Percentiles rank a stretch among this genome's conserved stretches.
Conservation (phyloP, 2,888 invertebrate genomes). For the Phaonia tiefii region DNA sequence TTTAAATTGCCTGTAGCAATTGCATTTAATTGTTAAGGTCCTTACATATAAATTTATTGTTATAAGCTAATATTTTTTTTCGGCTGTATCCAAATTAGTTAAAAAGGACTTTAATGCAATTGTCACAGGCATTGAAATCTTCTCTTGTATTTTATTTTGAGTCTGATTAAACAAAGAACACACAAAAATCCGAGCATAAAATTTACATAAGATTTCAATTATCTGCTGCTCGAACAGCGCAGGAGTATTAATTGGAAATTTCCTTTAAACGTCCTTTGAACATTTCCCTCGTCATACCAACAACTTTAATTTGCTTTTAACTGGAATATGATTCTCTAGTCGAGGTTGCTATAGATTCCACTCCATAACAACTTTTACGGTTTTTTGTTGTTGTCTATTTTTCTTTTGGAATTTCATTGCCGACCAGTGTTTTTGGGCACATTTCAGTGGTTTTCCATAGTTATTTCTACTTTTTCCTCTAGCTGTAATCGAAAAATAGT, state of each 20-base stretch:
- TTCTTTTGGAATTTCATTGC: neutral
- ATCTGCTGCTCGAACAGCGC: neutral
- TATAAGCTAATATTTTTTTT: neutral
- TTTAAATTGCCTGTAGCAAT: too few relatives aligned
- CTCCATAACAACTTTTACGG: neutral
- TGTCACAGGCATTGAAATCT: conserved; percentile 11
- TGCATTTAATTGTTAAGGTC: too few relatives aligned
- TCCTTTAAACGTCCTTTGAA: neutral
- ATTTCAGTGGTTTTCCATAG: conserved; percentile 52
- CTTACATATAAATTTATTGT: too few relatives aligned
- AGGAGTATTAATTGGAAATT: conserved; percentile 25
- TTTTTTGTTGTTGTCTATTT: neutral
- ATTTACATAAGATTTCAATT: conserved; percentile 40
- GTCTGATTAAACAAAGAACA: neutral
- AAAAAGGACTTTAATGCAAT: conserved; percentile 21
- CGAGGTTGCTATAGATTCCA: neutral
- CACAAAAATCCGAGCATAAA: neutral
- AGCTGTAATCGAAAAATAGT: too few relatives aligned
- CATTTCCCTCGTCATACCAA: neutral
- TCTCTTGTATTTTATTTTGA: neutral
- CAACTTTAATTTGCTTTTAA: too few relatives aligned
- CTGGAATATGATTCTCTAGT: too few relatives aligned
- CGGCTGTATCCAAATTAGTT: conserved; percentile 18
- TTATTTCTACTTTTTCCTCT: conserved; percentile 55
- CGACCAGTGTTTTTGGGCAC: conserved; percentile 8